Percentiles rank a stretch among this genome's conserved stretches.
Conservation (phyloP, 2,797 vertebrate genomes). For the Acanthurus tractus region DNA sequence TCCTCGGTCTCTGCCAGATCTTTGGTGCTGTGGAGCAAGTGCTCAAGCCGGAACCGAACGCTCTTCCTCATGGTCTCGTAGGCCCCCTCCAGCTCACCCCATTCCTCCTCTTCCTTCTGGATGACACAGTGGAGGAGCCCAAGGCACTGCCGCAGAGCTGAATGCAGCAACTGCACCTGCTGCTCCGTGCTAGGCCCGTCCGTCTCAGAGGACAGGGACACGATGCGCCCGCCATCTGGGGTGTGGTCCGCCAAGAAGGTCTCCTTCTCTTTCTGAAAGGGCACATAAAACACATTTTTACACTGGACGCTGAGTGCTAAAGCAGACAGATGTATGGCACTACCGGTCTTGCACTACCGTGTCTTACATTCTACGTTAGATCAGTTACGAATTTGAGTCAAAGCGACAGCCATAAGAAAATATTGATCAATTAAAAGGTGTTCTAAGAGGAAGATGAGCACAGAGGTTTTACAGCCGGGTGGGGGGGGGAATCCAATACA, state of each 20-base stretch:
- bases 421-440: slow-evolving; percentile 47
- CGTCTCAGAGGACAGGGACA: slow-evolving; percentile 62
- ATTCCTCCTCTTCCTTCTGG: slow-evolving; percentile 81
- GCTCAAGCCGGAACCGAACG: slow-evolving; percentile 76
- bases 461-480: slow-evolving; percentile 9
- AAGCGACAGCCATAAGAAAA: slow-evolving; percentile 26
- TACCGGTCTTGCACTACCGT: slow-evolving; percentile 6
- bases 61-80: slow-evolving; percentile 77
- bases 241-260: slow-evolving; percentile 72
- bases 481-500: slow-evolving; percentile 50
- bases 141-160: slow-evolving; percentile 81
- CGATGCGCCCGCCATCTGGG: slow-evolving; percentile 73
- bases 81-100: slow-evolving; percentile 78
- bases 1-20: slow-evolving; percentile 67
- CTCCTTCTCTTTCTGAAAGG: slow-evolving; percentile 81
- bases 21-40: slow-evolving; percentile 80
- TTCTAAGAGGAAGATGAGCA: slow-evolving; percentile 22
- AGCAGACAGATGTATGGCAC: neutral
- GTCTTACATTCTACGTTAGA: slow-evolving; percentile 8
- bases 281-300: neutral
- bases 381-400: slow-evolving; percentile 8
- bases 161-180: slow-evolving; percentile 79
- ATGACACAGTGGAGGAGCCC: slow-evolving; percentile 83
- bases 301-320: neutral
- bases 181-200: slow-evolving; percentile 67